A percentile compares a stretch with the other conserved stretches of the same genome.
phyloP scores from a whole-genome alignment of 2,113 vertebrate genomes.

The Pterophyllum scalare region DNA sequence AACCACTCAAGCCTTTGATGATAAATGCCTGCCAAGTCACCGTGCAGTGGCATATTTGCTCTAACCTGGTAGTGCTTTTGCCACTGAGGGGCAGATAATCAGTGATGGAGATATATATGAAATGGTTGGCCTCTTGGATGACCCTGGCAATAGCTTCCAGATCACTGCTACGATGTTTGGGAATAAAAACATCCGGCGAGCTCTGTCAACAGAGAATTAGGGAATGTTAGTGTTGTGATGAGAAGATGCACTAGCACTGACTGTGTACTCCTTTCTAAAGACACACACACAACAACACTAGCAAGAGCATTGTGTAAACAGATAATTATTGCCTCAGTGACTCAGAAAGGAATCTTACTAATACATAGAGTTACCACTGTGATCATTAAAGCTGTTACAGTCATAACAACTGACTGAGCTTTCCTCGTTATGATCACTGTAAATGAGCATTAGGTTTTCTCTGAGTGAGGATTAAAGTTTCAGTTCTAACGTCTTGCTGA shows the following conservation, averaged over 20 bases:
- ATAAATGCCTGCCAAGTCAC: not conserved
- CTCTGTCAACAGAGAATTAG: slow-evolving; percentile 78
- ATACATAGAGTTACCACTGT: not conserved
- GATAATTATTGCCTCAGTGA: not conserved
- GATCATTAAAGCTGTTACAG: not conserved
- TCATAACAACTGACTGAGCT: not conserved
- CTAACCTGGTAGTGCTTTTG: slow-evolving; percentile 68
- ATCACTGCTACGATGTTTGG: slow-evolving; percentile 90
- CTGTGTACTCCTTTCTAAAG: not conserved
- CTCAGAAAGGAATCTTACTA: not conserved
- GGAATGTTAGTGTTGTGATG: not conserved
- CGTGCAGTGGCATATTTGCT: not conserved
- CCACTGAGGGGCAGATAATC: slow-evolving; percentile 90
- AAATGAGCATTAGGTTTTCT: not conserved
- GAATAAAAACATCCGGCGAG: slow-evolving; percentile 91
- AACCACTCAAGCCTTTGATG: not conserved
- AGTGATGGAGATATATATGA: slow-evolving; percentile 91
- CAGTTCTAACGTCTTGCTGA: slow-evolving; percentile 1
- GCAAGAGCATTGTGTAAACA: not conserved
- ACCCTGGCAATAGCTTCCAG: slow-evolving; percentile 93
- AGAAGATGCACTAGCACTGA: not conserved
- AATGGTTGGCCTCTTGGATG: slow-evolving; percentile 88
- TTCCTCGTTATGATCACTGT: not conserved
- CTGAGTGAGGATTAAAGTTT: not conserved
- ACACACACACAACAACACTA: not conserved